Base-by-base conservation (phyloP, 30 jellyfish, hydroid and myxozoan species). In the Pelagia noctiluca region DNA sequence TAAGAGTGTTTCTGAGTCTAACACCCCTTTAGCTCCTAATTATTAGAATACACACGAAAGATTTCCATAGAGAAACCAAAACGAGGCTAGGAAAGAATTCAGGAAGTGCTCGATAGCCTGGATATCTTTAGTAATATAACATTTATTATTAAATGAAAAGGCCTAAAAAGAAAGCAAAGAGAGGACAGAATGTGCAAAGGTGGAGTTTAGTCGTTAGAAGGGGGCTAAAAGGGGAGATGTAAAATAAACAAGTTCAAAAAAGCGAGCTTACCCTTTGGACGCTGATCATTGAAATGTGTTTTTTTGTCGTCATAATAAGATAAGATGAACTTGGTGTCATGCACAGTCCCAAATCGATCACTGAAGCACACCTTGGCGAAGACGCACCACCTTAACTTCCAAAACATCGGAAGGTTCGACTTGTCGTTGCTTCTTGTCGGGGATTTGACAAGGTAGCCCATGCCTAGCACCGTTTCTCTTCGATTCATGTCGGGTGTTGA, bases 371-470 rank as follows among this genome's bases (percentile, higher is more conserved):
- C 73, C 32, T 54, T 74, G 13, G 66, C 71, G 23, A 82, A 34
- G 37, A 82, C 92, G 47, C 92, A 82, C 92, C 92, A 82, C 10
- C 92, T 42, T 5, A 82, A 18, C 60, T 82, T 82, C 92, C 92
- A 82, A 38, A 68, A 82, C 72, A 68, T 31, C 22, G 92, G 71
- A 28, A 49, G 50, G 37, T 35, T 54, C 3, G 92, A 53, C 28
- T 82, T 82, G 63, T 82, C 92, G 24, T 64, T 60, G 38, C 63
- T 67, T 67, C 35, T 68, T 34, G 86, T 47, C 8, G 92, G 92
- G 0, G 92, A 82, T 42, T 82, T 82, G 26, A 71, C 86, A 1
- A 82, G 49, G 50, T 82, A 82, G 1, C 92, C 92, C 79, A 70
- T 66, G 36, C 82, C 32, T 1, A 82, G 74, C 29, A 82, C 53